Base-by-base conservation (phyloP, 2,113 vertebrate genomes). In the Gopherus flavomarginatus region DNA sequence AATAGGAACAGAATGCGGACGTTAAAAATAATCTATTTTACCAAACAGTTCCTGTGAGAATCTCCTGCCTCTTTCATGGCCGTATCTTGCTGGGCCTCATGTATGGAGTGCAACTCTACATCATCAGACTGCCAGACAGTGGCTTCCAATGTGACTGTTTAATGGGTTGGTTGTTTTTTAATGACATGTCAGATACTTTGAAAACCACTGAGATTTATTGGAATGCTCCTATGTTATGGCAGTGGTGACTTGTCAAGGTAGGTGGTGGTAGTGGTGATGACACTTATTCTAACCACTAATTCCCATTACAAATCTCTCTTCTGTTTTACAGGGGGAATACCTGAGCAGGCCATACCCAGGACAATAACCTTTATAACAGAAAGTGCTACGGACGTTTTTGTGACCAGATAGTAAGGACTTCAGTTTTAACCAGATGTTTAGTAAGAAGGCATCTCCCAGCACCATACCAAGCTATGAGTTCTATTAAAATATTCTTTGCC, bases 161-260 rank as follows among this genome's bases (percentile, higher is more conserved):
- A 79, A 52, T 90, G 88, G 87, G 10, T 16, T 62, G 31, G 5
- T 11, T 83, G 22, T 81, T 90, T 94, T 95, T 85, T 72, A 65
- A 77, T 81, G 90, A 38, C 42, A 65, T 87, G 95, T 47, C 83
- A 86, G 95, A 87, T 84, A 88, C 84, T 96, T 89, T 80, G 83
- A 89, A 95, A 97, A 95, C 85, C 93, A 88, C 85, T 92, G 53
- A 57, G 85, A 87, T 94, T 95, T 83, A 92, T 91, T 96, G 75
- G 88, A 94, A 90, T 0, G 0, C 91, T 81, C 85, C 75, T 80
- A 92, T 92, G 93, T 94, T 29, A 42, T 85, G 90, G 92, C 93
- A 92, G 54, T 95, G 96, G 88, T 89, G 95, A 90, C 50, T 90
- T 93, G 86, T 53, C 94, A 65, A 47, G 94, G 42, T 62, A 83